These are phyloP conservation scores for Bubo bubo DNA, from an alignment of 2,113 vertebrate species.

Conservation along the genomic window DNA sequence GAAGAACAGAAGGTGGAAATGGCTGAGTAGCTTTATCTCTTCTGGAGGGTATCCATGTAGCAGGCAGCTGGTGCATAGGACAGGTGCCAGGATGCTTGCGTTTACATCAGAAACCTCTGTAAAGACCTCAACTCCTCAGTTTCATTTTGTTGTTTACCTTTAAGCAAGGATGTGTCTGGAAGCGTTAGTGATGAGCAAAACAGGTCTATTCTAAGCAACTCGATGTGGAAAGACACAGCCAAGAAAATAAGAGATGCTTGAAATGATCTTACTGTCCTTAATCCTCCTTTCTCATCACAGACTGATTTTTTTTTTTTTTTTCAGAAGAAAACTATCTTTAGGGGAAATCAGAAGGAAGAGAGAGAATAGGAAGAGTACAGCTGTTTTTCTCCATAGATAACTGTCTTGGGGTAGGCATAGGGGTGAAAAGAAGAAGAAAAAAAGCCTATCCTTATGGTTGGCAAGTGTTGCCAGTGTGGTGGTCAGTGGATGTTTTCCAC, in stretches of 20 bases:
- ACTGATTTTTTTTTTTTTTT: accelerated
- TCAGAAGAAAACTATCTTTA: neutral
- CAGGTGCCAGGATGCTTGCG: too few relatives aligned
- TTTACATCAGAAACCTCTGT: neutral
- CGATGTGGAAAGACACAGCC: neutral
- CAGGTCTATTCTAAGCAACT: neutral
- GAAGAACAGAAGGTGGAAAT: neutral
- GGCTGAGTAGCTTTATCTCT: neutral
- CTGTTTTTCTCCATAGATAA: neutral
- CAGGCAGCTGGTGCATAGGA: neutral
- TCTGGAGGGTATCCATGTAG: neutral
- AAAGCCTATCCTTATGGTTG: neutral
- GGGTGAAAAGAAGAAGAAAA: neutral
- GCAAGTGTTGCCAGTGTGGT: neutral
- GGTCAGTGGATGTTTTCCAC: slow-evolving; percentile 10
- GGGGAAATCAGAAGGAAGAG: neutral
- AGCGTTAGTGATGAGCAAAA: neutral
- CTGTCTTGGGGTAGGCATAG: neutral
- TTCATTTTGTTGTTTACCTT: neutral
- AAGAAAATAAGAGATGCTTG: neutral
- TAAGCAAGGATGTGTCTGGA: neutral
- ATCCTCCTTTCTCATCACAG: neutral
- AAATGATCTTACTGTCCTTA: neutral
- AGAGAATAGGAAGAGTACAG: neutral
- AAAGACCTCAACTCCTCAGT: neutral